Percentiles rank a stretch among this genome's conserved stretches.
Conservation (phyloP, 2,888 invertebrate genomes). For the Phyllotreta striolata region DNA sequence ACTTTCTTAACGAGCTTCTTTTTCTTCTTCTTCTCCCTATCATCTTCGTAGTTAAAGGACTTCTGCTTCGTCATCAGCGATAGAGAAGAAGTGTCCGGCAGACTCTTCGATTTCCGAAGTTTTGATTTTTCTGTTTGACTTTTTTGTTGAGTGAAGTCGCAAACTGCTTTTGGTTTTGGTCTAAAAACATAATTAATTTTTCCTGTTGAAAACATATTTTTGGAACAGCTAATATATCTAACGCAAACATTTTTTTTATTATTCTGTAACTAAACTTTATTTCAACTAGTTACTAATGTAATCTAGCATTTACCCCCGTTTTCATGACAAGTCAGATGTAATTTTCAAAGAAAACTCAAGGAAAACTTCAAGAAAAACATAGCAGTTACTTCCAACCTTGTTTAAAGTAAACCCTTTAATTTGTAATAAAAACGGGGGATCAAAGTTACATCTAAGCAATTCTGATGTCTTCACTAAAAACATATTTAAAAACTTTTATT, state of each 20-base stretch:
- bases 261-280: neutral
- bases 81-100: conserved; percentile 48
- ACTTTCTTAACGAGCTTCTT: conserved; percentile 54
- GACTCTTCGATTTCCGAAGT: conserved; percentile 53
- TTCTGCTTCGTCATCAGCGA: conserved; percentile 37
- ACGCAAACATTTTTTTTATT: neutral
- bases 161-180: conserved; percentile 49
- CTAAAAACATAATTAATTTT: conserved; percentile 39
- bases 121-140: conserved; percentile 32
- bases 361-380: no score
- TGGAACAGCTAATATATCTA: conserved; percentile 6
- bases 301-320: no score
- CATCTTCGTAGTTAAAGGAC: conserved; percentile 43
- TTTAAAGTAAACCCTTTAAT: no score
- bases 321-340: no score
- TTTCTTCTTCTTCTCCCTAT: conserved; percentile 52
- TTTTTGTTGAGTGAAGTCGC: conserved; percentile 39
- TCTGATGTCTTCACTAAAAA: neutral
- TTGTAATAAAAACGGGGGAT: no score
- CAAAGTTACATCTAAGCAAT: no score
- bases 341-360: no score
- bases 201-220: neutral
- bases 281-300: no score
- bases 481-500: neutral
- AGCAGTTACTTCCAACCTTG: no score